phyloP scores from a whole-genome alignment of 2,797 vertebrate genomes.

The Cossypha heuglini region DNA sequence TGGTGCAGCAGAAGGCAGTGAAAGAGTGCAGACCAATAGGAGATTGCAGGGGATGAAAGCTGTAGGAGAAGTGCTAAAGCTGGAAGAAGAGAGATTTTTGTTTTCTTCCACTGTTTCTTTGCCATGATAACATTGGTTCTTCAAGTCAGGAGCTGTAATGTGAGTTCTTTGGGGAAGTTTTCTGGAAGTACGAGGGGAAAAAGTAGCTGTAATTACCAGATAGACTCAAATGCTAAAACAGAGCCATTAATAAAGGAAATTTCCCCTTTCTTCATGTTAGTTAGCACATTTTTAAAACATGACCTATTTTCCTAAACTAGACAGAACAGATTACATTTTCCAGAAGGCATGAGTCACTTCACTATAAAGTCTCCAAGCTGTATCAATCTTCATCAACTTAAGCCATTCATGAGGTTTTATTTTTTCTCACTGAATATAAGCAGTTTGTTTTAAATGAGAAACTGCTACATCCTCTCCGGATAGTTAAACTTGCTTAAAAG shows the following conservation, averaged over 20 bases:
- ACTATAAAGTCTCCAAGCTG: conserved; percentile 56
- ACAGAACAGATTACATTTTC: conserved; percentile 64
- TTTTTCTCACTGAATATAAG: conserved; percentile 62
- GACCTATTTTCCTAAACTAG: conserved; percentile 65
- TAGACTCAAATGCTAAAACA: conserved; percentile 8
- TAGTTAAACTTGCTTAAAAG: conserved; percentile 36
- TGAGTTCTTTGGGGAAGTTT: not conserved
- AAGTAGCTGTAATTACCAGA: not conserved
- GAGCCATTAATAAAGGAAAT: conserved; percentile 46
- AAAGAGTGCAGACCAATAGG: not conserved
- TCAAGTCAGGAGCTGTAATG: accelerated
- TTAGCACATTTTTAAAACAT: conserved; percentile 63
- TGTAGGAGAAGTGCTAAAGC: not conserved
- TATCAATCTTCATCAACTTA: conserved; percentile 65
- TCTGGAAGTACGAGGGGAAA: not conserved
- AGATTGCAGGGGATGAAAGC: not conserved
- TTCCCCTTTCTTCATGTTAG: conserved; percentile 43
- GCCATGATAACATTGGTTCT: accelerated
- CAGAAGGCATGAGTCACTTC: conserved; percentile 64
- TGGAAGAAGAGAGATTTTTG: not conserved
- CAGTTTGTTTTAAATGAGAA: conserved; percentile 52
- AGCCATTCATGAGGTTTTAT: conserved; percentile 57
- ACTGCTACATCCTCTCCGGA: conserved; percentile 23
- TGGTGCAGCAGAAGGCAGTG: not conserved
- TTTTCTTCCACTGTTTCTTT: not conserved